phyloP scores from a whole-genome alignment of 2,113 vertebrate genomes.

The Pangasianodon gigas region DNA sequence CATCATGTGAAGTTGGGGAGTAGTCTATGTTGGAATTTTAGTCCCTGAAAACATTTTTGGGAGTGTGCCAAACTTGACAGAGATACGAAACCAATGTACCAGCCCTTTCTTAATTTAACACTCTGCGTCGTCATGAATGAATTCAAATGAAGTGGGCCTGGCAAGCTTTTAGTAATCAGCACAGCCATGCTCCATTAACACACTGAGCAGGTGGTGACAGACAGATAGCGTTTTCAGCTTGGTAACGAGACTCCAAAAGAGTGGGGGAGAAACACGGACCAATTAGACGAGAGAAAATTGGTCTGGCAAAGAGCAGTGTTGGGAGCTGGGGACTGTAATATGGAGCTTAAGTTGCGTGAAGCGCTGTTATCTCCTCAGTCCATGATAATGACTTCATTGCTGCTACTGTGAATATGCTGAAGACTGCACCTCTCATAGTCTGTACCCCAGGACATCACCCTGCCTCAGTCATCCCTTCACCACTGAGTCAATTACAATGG shows the following conservation, averaged over 20 bases:
- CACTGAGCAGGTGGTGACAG: conserved; percentile 32
- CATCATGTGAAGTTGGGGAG: not conserved
- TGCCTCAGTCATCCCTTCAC: conserved; percentile 57
- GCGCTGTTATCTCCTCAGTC: conserved; percentile 65
- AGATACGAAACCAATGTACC: conserved; percentile 6
- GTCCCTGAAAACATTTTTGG: not conserved
- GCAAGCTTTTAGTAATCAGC: conserved; percentile 38
- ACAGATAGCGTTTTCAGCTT: conserved; percentile 30
- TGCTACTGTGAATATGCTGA: conserved; percentile 57
- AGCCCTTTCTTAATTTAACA: not conserved
- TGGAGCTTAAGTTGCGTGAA: conserved; percentile 38
- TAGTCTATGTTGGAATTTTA: not conserved
- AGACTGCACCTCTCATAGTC: not conserved
- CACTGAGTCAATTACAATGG: conserved; percentile 35
- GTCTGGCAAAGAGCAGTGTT: conserved; percentile 31
- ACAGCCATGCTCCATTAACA: conserved; percentile 29
- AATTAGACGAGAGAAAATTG: conserved; percentile 40
- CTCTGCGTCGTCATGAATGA: conserved; percentile 1
- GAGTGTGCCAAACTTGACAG: not conserved
- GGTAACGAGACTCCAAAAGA: not conserved
- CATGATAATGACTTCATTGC: conserved; percentile 68
- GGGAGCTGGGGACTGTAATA: conserved; percentile 4
- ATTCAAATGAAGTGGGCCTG: conserved; percentile 23
- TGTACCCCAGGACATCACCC: conserved; percentile 56
- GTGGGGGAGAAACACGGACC: not conserved